These are phyloP conservation scores for Rhopalosiphum padi DNA, from an alignment of 1,140 invertebrate species.

Conservation along the genomic window DNA sequence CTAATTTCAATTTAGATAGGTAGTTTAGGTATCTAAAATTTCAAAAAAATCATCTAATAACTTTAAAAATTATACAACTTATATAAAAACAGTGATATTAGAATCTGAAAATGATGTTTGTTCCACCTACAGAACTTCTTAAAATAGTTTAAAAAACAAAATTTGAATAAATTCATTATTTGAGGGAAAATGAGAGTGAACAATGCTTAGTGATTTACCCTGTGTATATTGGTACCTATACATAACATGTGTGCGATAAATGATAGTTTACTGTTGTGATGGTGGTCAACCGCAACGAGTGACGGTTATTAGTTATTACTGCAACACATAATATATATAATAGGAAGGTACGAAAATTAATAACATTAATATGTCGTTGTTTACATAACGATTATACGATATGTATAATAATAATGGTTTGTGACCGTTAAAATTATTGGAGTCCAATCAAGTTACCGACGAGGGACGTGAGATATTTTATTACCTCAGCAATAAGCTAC, in stretches of 20 bases:
- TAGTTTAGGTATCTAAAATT: too few species aligned
- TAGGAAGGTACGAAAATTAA: neutral
- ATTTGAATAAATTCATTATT: neutral
- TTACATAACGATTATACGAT: neutral
- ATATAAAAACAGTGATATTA: neutral
- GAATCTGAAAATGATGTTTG: neutral
- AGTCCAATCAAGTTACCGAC: neutral
- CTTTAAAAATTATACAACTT: too few species aligned
- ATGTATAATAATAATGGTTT: neutral
- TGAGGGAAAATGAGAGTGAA: neutral
- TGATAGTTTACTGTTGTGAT: neutral
- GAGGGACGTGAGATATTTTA: neutral
- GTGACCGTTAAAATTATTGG: neutral
- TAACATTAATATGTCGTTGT: constrained; percentile 3
- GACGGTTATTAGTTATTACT: neutral
- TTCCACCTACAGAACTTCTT: too few species aligned
- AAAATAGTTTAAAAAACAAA: neutral
- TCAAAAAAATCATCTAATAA: too few species aligned
- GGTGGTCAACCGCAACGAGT: neutral
- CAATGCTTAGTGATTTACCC: neutral
- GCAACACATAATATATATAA: neutral
- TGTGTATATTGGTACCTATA: neutral
- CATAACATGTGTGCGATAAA: neutral
- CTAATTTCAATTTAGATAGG: too few species aligned
- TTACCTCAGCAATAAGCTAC: neutral